Conservation (phyloP, 2,888 invertebrate species). For the Peribatodes rhomboidaria region DNA sequence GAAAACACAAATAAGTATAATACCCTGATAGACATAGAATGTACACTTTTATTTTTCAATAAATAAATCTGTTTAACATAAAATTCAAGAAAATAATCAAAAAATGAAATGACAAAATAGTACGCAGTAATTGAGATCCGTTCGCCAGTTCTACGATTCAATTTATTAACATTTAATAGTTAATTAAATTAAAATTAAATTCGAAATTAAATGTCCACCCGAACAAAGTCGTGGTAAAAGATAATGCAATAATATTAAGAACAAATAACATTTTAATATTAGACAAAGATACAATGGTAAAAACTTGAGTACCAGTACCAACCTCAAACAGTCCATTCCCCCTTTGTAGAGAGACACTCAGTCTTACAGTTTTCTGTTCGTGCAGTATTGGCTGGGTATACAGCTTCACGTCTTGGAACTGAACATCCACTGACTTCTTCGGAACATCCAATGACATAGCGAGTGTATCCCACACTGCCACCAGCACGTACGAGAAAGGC, state of each 20-base stretch:
- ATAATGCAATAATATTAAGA: too few species aligned
- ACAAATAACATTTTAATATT: too few species aligned
- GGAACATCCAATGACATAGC: conserved; percentile 68
- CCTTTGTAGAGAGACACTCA: background rate
- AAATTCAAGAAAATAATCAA: too few species aligned
- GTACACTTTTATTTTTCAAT: background rate
- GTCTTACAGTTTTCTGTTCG: conserved; percentile 1
- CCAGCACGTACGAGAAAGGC: conserved; percentile 92
- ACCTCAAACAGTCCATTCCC: conserved; percentile 8
- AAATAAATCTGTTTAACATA: too few species aligned
- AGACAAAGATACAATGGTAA: too few species aligned
- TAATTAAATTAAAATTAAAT: too few species aligned
- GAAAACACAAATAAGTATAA: background rate
- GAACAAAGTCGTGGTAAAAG: too few species aligned
- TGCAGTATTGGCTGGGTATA: conserved; percentile 7
- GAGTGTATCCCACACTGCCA: conserved; percentile 89
- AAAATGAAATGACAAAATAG: too few species aligned
- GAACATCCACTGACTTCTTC: background rate
- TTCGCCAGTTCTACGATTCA: too few species aligned
- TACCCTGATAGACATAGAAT: background rate
- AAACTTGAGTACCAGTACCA: background rate
- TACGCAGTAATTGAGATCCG: too few species aligned
- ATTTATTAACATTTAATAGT: too few species aligned
- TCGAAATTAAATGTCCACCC: too few species aligned
- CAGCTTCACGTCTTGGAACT: conserved; percentile 4